phyloP scores from a whole-genome alignment of 2,113 vertebrate genomes.

The Nothoprocta pentlandii region DNA sequence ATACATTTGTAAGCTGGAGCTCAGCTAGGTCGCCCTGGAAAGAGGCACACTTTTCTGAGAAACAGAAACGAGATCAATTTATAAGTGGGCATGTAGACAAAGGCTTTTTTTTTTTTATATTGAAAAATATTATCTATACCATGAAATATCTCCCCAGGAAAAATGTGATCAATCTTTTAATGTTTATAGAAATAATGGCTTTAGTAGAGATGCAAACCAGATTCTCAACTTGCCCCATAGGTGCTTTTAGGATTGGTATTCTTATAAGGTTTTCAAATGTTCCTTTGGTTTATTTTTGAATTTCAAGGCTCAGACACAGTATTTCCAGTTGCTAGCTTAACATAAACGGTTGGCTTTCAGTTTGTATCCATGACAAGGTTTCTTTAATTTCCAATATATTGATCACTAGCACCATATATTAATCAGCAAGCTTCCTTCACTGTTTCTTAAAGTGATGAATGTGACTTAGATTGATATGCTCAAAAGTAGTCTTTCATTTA shows the following conservation, averaged over 20 bases:
- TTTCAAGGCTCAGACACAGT: neutral
- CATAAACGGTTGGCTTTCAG: neutral
- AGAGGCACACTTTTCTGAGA: neutral
- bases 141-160: neutral
- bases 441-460: neutral
- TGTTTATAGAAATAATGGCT: neutral
- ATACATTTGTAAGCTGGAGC: conserved; percentile 28
- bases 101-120: neutral
- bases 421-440: neutral
- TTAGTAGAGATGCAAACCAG: neutral
- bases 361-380: conserved; percentile 27
- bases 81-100: neutral
- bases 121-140: neutral
- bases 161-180: neutral
- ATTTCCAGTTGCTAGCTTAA: neutral
- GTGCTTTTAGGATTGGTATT: neutral
- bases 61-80: conserved; percentile 15
- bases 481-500: conserved; percentile 2
- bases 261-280: neutral
- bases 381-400: neutral
- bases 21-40: neutral
- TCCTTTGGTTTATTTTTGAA: neutral
- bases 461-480: neutral
- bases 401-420: neutral
- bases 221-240: neutral